phyloP scores from a whole-genome alignment of 2,113 vertebrate species.

The Xenus cinereus region DNA sequence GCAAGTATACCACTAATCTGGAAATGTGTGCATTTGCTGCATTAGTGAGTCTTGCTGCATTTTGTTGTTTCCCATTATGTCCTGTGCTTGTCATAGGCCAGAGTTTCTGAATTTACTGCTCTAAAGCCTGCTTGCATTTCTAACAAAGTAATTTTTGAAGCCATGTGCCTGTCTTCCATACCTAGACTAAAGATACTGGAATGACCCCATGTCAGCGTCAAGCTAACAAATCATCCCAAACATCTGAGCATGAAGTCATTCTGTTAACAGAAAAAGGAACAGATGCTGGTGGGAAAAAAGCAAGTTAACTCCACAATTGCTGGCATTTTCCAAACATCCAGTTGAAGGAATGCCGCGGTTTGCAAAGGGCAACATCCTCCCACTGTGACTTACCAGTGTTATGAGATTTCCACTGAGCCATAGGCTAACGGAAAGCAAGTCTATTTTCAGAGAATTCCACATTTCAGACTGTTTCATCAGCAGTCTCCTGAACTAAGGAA shows the following conservation, averaged over 20 bases:
- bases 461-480: constrained; percentile 8
- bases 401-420: constrained; percentile 11
- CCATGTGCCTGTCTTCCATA: background rate
- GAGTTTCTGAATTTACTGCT: background rate
- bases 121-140: background rate
- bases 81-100: background rate
- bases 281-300: constrained; percentile 57
- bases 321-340: constrained; percentile 39
- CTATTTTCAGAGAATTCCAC: constrained; percentile 23
- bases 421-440: background rate
- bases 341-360: constrained; percentile 6
- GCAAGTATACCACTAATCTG: background rate
- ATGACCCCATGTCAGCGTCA: background rate
- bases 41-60: background rate
- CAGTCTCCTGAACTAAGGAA: background rate
- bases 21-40: background rate
- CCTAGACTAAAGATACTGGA: constrained; percentile 9
- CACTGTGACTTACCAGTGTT: constrained; percentile 9
- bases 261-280: constrained; percentile 41
- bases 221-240: constrained; percentile 44
- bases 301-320: constrained; percentile 48
- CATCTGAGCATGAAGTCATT: constrained; percentile 54
- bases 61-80: background rate
- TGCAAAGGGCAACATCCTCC: constrained; percentile 52
- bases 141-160: background rate